Evolutionary conservation across 1,140 invertebrate genomes (phyloP).

Genomic region (Lepidostoma basale): DNA sequence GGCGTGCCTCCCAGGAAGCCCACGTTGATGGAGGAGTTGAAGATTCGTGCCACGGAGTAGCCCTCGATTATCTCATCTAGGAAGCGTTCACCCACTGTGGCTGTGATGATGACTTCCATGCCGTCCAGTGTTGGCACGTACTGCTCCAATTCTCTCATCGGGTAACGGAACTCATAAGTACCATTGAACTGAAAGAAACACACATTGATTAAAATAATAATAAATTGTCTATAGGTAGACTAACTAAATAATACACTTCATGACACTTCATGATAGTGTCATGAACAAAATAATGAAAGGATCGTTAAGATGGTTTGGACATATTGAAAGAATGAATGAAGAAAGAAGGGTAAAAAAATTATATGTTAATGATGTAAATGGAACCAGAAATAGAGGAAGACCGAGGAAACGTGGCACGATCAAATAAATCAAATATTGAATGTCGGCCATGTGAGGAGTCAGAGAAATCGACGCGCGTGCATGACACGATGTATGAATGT

Average conservation of each 20-base stretch:
- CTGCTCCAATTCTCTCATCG: constrained; percentile 77
- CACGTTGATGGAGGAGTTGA: constrained; percentile 81
- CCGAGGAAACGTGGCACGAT: no score
- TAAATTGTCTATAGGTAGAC: constrained; percentile 12
- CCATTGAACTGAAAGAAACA: constrained; percentile 77
- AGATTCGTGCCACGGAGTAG: constrained; percentile 85
- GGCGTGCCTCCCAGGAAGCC: constrained; percentile 87
- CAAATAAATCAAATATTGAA: no score
- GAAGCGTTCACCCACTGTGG: constrained; percentile 88
- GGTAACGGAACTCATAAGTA: constrained; percentile 82
- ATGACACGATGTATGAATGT: no score
- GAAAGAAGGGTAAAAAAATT: no score
- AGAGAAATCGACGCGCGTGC: no score
- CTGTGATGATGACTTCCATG: constrained; percentile 85
- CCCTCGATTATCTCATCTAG: constrained; percentile 86
- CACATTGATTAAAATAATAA: constrained; percentile 17
- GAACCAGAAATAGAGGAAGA: no score
- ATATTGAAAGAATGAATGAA: no score
- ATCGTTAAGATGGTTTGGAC: no score
- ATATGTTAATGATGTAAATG: no score
- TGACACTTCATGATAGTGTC: no score
- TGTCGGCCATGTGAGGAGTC: no score
- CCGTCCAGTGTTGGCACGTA: constrained; percentile 72
- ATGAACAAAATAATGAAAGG: no score
- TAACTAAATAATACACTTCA: neutral